Percentiles rank a stretch among this genome's conserved stretches.
phyloP scores from a whole-genome alignment of 2,113 vertebrate genomes.

The Myotis brandtii region DNA sequence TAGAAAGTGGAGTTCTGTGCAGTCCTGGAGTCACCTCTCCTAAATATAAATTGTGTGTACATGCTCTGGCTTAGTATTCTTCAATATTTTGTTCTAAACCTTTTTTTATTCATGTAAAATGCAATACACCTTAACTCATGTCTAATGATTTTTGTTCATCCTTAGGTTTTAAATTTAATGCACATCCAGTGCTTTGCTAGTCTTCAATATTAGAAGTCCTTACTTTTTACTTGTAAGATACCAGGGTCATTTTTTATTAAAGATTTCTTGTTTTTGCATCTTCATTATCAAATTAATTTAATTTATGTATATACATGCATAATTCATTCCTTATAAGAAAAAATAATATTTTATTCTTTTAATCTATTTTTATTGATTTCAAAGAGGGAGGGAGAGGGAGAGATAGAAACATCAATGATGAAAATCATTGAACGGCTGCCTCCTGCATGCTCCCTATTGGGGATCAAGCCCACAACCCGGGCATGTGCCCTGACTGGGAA shows the following conservation, averaged over 20 bases:
- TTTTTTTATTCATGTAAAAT: constrained; percentile 48
- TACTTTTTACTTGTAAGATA: constrained; percentile 74
- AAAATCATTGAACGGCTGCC: too few relatives aligned
- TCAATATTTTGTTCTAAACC: neutral
- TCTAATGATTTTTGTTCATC: constrained; percentile 40
- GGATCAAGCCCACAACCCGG: too few relatives aligned
- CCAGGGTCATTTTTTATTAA: constrained; percentile 69
- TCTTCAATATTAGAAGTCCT: constrained; percentile 61
- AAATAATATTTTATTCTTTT: constrained; percentile 64
- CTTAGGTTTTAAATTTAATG: constrained; percentile 53
- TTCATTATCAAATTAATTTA: constrained; percentile 63
- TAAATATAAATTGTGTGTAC: neutral
- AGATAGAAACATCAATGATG: too few relatives aligned
- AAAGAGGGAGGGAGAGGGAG: too few relatives aligned
- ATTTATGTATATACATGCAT: constrained; percentile 64
- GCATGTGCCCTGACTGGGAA: too few relatives aligned
- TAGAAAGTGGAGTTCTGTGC: neutral
- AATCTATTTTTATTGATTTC: neutral
- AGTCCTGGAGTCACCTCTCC: neutral
- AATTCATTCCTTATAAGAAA: constrained; percentile 68
- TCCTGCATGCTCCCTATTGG: too few relatives aligned
- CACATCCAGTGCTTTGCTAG: constrained; percentile 50
- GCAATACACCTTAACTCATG: constrained; percentile 54
- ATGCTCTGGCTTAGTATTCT: neutral
- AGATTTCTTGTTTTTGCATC: constrained; percentile 48